Evolutionary conservation across 2,797 vertebrate species (phyloP).

Genomic region (Cynodonichthys magdalenae): DNA sequence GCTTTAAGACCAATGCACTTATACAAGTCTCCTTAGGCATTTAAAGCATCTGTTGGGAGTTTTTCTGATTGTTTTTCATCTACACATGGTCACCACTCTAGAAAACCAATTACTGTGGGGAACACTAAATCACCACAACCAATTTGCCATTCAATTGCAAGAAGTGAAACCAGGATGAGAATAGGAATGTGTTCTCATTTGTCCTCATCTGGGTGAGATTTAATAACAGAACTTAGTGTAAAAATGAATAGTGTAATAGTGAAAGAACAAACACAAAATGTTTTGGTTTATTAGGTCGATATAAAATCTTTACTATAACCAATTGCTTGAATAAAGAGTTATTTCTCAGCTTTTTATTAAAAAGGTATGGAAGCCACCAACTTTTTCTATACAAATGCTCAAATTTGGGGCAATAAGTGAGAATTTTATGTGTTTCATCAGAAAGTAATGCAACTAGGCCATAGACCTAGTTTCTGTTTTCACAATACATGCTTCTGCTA

Average conservation of each 20-base stretch:
- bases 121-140: conserved; percentile 74
- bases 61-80: conserved; percentile 85
- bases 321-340: neutral
- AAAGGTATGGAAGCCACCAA: neutral
- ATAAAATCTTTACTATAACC: too few species aligned
- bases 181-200: conserved; percentile 37
- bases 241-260: conserved; percentile 6
- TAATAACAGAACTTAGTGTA: conserved; percentile 23
- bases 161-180: conserved; percentile 61
- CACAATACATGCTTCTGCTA: conserved; percentile 41
- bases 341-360: neutral
- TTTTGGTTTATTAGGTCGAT: too few species aligned
- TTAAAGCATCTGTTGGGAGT: conserved; percentile 86
- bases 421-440: conserved; percentile 13
- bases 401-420: conserved; percentile 18
- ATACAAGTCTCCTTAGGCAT: conserved; percentile 79
- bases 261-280: neutral
- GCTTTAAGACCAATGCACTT: conserved; percentile 56
- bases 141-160: conserved; percentile 68
- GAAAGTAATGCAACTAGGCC: conserved; percentile 40
- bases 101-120: conserved; percentile 84
- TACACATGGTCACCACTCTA: conserved; percentile 84
- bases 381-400: neutral
- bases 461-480: conserved; percentile 57
- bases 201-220: conserved; percentile 44